Conservation (phyloP, 1,140 invertebrate genomes). For the Drosophila subpulchrella region DNA sequence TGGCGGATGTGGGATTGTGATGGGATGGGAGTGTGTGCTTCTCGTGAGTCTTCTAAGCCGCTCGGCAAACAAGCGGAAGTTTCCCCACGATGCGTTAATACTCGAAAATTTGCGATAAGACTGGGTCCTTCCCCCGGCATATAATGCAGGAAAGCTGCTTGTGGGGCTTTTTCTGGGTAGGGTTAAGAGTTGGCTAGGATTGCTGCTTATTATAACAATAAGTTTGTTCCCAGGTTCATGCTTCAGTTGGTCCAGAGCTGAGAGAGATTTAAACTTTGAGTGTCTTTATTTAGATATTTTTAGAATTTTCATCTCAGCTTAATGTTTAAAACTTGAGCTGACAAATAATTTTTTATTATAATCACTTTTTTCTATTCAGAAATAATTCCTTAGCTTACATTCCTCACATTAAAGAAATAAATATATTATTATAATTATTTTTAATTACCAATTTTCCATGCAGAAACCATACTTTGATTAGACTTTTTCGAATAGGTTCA, state of each 20-base stretch:
- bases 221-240: slow-evolving; percentile 3
- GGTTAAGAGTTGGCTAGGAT: slow-evolving; percentile 22
- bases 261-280: slow-evolving; percentile 10
- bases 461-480: not conserved
- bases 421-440: not conserved
- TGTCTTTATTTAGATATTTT: not conserved
- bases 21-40: slow-evolving; percentile 7
- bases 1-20: slow-evolving; percentile 40
- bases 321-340: not conserved
- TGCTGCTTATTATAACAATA: slow-evolving; percentile 14
- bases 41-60: slow-evolving; percentile 58
- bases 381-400: too few species aligned
- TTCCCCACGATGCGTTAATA: slow-evolving; percentile 66
- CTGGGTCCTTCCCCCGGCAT: slow-evolving; percentile 31
- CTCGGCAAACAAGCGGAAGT: slow-evolving; percentile 75
- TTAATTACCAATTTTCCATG: not conserved
- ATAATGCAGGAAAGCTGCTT: slow-evolving; percentile 64
- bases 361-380: too few species aligned
- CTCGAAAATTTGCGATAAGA: slow-evolving; percentile 76
- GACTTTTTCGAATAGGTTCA: not conserved
- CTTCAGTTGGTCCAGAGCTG: not conserved
- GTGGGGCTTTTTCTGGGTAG: slow-evolving; percentile 1
- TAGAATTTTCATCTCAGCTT: not conserved
- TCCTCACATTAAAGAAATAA: not conserved
- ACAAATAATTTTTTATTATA: too few species aligned